Conservation (phyloP, 2,888 invertebrate genomes). For the Tipula helvola region DNA sequence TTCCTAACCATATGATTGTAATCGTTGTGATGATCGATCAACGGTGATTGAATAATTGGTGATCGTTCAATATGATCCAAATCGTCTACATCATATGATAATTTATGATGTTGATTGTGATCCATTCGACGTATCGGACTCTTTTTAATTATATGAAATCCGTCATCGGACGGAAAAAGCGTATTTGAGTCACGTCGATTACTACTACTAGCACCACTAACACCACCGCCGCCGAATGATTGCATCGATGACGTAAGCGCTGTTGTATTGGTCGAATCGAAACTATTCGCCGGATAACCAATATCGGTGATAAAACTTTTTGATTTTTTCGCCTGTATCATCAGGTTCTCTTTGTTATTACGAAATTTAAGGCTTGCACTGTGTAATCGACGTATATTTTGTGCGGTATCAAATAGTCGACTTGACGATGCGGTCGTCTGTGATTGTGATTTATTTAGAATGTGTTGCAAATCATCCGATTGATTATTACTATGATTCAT, state of each 20-base stretch:
- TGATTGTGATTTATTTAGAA: not conserved
- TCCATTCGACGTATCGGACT: constrained; percentile 24
- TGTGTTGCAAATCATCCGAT: not conserved
- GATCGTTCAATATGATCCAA: constrained; percentile 17
- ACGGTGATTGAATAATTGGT: not conserved
- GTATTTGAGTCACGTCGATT: constrained; percentile 26
- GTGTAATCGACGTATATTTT: constrained; percentile 31
- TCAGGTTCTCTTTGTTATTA: constrained; percentile 32
- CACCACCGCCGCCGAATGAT: not conserved
- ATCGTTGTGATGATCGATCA: not conserved
- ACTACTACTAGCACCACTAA: constrained; percentile 17
- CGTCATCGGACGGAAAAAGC: constrained; percentile 27
- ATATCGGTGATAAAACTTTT: constrained; percentile 35
- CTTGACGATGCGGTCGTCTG: constrained; percentile 17
- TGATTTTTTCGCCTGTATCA: constrained; percentile 29
- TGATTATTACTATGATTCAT: constrained; percentile 21
- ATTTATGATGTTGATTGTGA: not conserved
- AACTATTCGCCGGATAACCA: constrained; percentile 5
- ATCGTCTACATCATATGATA: constrained; percentile 31
- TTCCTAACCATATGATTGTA: not conserved
- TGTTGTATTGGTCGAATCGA: constrained; percentile 18
- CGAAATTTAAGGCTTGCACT: constrained; percentile 34
- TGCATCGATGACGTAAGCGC: constrained; percentile 24
- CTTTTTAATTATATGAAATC: constrained; percentile 26
- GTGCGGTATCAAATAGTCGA: constrained; percentile 28